phyloP scores from a whole-genome alignment of 2,113 vertebrate genomes.

The Thamnophis sirtalis region DNA sequence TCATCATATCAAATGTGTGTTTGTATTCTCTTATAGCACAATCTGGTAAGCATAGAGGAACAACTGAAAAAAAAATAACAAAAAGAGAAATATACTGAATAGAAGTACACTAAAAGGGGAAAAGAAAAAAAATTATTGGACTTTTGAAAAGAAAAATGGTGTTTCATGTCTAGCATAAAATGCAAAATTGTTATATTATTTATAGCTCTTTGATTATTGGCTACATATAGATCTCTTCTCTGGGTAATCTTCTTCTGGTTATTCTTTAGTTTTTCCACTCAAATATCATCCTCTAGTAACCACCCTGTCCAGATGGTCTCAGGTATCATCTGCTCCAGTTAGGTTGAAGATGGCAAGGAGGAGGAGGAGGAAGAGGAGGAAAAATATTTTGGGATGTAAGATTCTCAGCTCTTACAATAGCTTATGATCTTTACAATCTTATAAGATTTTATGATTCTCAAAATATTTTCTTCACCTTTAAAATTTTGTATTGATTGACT shows the following conservation, averaged over 20 bases:
- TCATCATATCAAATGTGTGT: background rate
- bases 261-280: background rate
- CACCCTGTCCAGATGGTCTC: background rate
- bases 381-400: background rate
- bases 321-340: background rate
- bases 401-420: background rate
- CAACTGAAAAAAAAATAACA: slow-evolving; percentile 18
- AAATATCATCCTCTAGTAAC: background rate
- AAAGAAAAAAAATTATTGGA: background rate
- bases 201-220: background rate
- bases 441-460: too few relatives aligned
- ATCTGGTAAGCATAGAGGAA: background rate
- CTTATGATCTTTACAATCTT: background rate
- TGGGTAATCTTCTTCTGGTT: background rate
- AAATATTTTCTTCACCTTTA: background rate
- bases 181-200: background rate
- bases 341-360: background rate
- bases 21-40: background rate
- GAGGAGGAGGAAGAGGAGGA: too few relatives aligned
- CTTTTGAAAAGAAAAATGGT: background rate
- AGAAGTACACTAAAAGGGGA: background rate
- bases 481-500: background rate
- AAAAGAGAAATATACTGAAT: background rate
- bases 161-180: background rate
- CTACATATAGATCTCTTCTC: background rate